Evolutionary conservation across 2,888 invertebrate species (phyloP), one percentile per base, ranked within the genome.

Genomic region (Campopleginae sp.): DNA sequence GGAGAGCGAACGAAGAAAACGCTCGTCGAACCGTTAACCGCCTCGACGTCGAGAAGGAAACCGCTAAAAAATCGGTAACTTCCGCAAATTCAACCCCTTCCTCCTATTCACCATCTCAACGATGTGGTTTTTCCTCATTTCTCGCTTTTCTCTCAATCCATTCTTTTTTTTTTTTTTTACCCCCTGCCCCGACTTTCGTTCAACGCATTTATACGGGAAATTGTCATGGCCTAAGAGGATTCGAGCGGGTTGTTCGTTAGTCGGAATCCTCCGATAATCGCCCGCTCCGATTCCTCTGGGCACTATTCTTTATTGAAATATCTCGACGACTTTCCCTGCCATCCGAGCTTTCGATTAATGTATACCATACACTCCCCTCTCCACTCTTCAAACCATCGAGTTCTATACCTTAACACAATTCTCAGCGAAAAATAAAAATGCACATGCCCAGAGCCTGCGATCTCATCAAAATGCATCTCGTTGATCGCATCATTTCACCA

Each of bases 381-480:
- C 0, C 63, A 10, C 31, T 63, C 63, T 33, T n/a, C 1, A 65
- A 65, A n/a, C 19, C 33, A 19, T 27, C 27, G 58, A 58, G 27
- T n/a, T n/a, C 27, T 58, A 27, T 65, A 38, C 38, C 10, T 10
- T n/a, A 63, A 65, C 33, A 65, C 33, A 19, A 48, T 46, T 48
- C 51, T 31, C 42, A 68, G 33, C 27, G 17, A 12, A 44, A 61
- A 46, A 27, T 44, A 38, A 58, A 17, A 27, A 19, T 38, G 17
- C 66, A 63, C 44, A 23, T 85, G 80, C 85, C 86, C 85, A 84
- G 82, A n/a, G n/a, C n/a, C n/a, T n/a, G 87, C 88, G 86, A 0
- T 38, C 88, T 89, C 90, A 90, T 90, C 89, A 90, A 90, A 46
- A 75, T 82, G 86, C 86, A 81, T 86, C 82, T 81, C 82, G 80